Evolutionary conservation across 2,113 vertebrate genomes (phyloP), one percentile per base, ranked within the genome.

Genomic region (Notothenia rossii): DNA sequence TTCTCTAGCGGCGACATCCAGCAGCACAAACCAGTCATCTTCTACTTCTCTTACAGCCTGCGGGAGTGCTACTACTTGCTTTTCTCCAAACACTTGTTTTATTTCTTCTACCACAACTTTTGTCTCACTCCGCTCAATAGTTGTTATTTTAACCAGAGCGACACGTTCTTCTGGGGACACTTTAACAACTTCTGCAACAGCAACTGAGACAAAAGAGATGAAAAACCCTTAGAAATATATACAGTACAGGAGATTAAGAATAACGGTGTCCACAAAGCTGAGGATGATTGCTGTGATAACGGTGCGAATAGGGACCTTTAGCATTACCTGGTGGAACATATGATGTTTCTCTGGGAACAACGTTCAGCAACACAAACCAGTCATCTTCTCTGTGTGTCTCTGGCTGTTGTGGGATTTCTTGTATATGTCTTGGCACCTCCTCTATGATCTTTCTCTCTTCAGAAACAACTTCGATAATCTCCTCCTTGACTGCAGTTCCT

Each of bases 1-100:
- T 60, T 79, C 75, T 88, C 81, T 91, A 13, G 74, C 12, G 15
- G 77, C 49, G 82, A 71, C 56, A 50, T 87, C 87, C 67, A 89
- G 67, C 54, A 83, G 67, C 33, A 85, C 55, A 78, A 89, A 92
- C 93, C 93, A 94, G 75, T 91, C 92, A 53, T 94, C 92, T 20
- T 90, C 87, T 45, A 40, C 25, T 18, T 77, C 77, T 82, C 36
- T 87, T 45, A 48, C 45, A 64, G 53, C n/a, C 54, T 11, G 76
- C 15, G 72, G 56, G 43, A 36, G 18, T 8, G 29, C 2, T 22
- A 67, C 50, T 1, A 18, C 67, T 45, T 40, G 48, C 20, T 43
- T 67, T 61, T 73, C 75, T 43, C 29, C 53, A 33, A 12, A 63
- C 20, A 65, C 43, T 54, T 33, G 53, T 75, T 79, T 75, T 1